These are phyloP conservation scores for Odontomachus brunneus DNA, from an alignment of 1,140 invertebrate genomes.

Conservation along the genomic window DNA sequence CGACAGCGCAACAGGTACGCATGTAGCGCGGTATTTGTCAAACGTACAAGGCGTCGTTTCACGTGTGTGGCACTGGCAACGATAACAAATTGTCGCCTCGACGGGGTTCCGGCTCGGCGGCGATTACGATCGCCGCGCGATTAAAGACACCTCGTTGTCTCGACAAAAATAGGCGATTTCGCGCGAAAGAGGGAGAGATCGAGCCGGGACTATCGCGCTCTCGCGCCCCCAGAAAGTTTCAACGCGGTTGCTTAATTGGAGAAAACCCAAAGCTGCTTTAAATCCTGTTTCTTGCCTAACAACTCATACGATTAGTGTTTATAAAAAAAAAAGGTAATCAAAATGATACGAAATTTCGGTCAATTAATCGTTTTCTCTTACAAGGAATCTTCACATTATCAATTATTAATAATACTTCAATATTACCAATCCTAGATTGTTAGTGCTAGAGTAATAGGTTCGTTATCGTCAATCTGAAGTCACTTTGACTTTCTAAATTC, in stretches of 20 bases:
- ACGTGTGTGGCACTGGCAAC: slow-evolving; percentile 1
- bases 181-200: neutral
- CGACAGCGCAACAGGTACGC: slow-evolving; percentile 48
- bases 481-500: no score
- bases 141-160: slow-evolving; percentile 4
- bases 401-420: neutral
- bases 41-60: slow-evolving; percentile 19
- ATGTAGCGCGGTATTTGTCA: slow-evolving; percentile 49
- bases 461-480: no score
- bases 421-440: no score
- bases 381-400: neutral
- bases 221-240: no score
- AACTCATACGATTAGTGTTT: neutral
- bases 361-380: no score
- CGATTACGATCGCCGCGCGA: slow-evolving; percentile 15
- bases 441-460: no score
- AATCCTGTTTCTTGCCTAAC: no score
- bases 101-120: slow-evolving; percentile 12
- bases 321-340: no score
- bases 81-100: slow-evolving; percentile 45
- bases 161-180: slow-evolving; percentile 1
- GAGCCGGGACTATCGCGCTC: no score
- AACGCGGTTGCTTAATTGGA: no score
- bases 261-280: no score
- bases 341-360: no score